Conservation (phyloP, 2,888 invertebrate genomes). For the Microdon myrmicae region DNA sequence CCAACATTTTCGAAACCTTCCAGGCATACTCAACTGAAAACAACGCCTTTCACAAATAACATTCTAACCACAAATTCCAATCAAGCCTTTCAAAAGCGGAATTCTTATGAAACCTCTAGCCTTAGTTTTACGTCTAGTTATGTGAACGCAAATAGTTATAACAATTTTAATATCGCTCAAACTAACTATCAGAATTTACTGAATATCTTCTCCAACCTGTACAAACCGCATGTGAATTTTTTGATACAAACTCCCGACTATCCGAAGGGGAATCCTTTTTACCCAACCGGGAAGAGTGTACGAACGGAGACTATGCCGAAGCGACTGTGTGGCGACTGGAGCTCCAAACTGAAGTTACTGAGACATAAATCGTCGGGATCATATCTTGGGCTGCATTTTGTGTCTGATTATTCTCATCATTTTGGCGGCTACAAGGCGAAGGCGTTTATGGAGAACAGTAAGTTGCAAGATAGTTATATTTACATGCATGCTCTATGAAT, state of each 20-base stretch:
- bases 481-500: background rate
- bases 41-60: slow-evolving; percentile 28
- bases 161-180: slow-evolving; percentile 58
- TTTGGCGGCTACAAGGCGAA: slow-evolving; percentile 80
- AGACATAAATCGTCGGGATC: slow-evolving; percentile 74
- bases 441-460: slow-evolving; percentile 79
- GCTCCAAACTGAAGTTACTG: slow-evolving; percentile 78
- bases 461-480: slow-evolving; percentile 62
- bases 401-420: slow-evolving; percentile 81
- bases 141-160: slow-evolving; percentile 55
- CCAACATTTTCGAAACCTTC: slow-evolving; percentile 54
- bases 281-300: slow-evolving; percentile 38
- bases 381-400: slow-evolving; percentile 75
- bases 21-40: slow-evolving; percentile 48
- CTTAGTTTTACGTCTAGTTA: slow-evolving; percentile 51
- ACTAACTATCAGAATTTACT: slow-evolving; percentile 58
- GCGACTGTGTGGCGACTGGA: slow-evolving; percentile 83
- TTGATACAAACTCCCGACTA: slow-evolving; percentile 60
- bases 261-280: slow-evolving; percentile 58
- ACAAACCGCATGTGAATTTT: slow-evolving; percentile 58
- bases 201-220: slow-evolving; percentile 58
- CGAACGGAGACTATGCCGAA: slow-evolving; percentile 60
- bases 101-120: slow-evolving; percentile 50
- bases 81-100: slow-evolving; percentile 49
- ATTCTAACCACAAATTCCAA: slow-evolving; percentile 41